Evolutionary conservation across 1,140 invertebrate genomes (phyloP), one percentile per base, ranked within the genome.

Genomic region (Habropoda laboriosa): DNA sequence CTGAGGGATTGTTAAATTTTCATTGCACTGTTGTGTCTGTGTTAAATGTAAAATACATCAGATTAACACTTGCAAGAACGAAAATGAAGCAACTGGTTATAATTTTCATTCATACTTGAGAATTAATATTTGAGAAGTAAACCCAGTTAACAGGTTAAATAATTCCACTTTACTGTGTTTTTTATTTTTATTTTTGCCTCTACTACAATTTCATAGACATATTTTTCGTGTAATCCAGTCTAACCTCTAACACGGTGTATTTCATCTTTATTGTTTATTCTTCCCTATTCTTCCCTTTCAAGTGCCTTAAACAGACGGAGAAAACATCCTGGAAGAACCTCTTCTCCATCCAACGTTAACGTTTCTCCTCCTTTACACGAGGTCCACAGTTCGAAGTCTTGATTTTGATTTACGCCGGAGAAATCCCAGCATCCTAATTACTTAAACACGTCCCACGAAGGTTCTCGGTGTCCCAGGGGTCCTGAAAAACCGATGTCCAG

Each of bases 341-440:
- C 21, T 42, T 24, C 38, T 38, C 16, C 16, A 40, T 24, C 24
- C 10, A 0, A 51, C 49, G 8, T n/a, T 24, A 2, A 30, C 47
- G 18, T 27, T 49, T 21, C 24, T 61, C 18, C 35, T 38, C 21
- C 21, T 3, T 18, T 64, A 18, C 13, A 5, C 30, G 24, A 12
- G 5, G 42, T 18, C 42, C 42, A 7, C 2, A 32, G 10, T 27
- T 2, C 10, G n/a, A n/a, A 68, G n/a, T 7, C 10, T 24, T 32
- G 18, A 51, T 27, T 68, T 38, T 68, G 66, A 68, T 55, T 53
- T 68, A 55, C n/a, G 67, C n/a, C 40, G 35, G 16, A 35, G 45
- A 18, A 64, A 21, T 6, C 63, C 12, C 16, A 8, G 27, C 27
- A 12, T 49, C 30, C 16, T 49, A 66, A 66, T 66, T 55, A 42